phyloP scores from a whole-genome alignment of 2,113 vertebrate species.

The Hiodon tergisus region DNA sequence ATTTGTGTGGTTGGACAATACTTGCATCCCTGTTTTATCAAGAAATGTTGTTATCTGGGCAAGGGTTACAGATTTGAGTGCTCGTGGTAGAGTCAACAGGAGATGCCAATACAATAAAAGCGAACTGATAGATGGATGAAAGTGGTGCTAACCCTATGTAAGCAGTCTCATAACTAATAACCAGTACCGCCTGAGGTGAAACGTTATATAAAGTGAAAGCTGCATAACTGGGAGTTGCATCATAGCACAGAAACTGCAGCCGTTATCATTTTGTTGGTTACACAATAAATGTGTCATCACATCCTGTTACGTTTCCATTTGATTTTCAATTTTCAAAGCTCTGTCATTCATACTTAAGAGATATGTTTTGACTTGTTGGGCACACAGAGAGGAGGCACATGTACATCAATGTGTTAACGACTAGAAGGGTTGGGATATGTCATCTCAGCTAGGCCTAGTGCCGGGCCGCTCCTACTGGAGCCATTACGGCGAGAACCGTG shows the following conservation, averaged over 20 bases:
- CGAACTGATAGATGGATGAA: too few species aligned
- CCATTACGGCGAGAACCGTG: neutral
- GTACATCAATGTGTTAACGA: neutral
- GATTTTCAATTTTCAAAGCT: neutral
- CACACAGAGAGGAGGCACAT: neutral
- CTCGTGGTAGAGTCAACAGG: too few species aligned
- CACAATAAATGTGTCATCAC: neutral
- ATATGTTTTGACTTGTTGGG: neutral
- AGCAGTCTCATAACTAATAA: too few species aligned
- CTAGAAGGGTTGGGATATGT: neutral
- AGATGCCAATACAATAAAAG: neutral
- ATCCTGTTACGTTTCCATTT: neutral
- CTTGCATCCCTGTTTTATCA: too few species aligned
- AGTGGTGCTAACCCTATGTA: too few species aligned
- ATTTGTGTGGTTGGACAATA: too few species aligned
- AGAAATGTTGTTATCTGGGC: too few species aligned
- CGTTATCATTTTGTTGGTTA: neutral
- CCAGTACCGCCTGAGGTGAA: too few species aligned
- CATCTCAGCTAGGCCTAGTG: constrained; percentile 2
- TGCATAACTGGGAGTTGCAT: too few species aligned
- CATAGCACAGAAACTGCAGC: neutral
- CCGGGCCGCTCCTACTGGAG: neutral
- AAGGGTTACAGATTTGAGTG: too few species aligned
- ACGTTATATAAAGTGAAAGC: too few species aligned
- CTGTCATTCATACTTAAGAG: neutral